phyloP scores from a whole-genome alignment of 2,888 invertebrate genomes.

The Synanthedon vespiformis region DNA sequence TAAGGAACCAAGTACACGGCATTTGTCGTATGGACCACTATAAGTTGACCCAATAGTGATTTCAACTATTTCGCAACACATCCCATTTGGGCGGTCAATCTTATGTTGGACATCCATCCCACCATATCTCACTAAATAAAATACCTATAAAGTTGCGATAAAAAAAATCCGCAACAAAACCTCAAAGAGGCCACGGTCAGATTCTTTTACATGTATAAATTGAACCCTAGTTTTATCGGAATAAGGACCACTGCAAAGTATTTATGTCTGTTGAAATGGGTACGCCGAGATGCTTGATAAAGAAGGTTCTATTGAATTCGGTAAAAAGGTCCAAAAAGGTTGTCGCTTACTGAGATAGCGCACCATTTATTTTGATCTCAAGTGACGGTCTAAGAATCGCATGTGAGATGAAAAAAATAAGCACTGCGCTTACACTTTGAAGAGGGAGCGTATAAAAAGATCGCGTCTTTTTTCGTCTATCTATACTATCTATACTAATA shows the following conservation, averaged over 20 bases:
- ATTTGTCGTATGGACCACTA: not conserved
- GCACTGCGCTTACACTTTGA: not conserved
- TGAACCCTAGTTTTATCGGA: not conserved
- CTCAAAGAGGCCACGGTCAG: not conserved
- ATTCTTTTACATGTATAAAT: not conserved
- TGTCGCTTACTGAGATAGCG: slow-evolving; percentile 9
- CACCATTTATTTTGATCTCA: slow-evolving; percentile 37
- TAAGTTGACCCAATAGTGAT: not conserved
- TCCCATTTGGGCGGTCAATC: not conserved
- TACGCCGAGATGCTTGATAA: slow-evolving; percentile 20
- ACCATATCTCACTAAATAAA: not conserved
- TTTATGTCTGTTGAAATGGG: slow-evolving; percentile 3
- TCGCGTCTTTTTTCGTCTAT: too few relatives aligned
- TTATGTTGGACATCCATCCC: not conserved
- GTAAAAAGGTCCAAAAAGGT: slow-evolving; percentile 28
- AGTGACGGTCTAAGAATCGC: slow-evolving; percentile 20
- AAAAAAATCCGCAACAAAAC: not conserved
- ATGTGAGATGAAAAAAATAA: slow-evolving; percentile 5
- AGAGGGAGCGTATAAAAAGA: not conserved
- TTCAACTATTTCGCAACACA: not conserved
- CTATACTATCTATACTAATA: too few relatives aligned
- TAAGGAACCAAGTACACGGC: not conserved
- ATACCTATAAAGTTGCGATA: slow-evolving; percentile 1
- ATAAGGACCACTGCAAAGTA: not conserved
- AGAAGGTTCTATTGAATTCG: slow-evolving; percentile 35